Conservation (phyloP, 2,888 invertebrate species). For the Lasioglossum zephyrum region DNA sequence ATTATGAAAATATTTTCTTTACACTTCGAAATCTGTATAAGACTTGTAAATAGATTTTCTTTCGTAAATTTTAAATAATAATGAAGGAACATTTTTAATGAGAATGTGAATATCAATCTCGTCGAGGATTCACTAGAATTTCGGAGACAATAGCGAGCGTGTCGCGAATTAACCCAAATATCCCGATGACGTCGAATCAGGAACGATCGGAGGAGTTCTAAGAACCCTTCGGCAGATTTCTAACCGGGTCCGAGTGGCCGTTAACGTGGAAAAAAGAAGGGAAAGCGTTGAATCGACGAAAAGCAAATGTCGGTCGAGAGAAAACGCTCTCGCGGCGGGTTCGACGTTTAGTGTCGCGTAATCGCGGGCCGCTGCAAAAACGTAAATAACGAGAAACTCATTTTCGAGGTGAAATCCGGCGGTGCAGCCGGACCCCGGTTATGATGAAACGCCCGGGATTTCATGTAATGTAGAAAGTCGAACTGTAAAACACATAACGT, state of each 20-base stretch:
- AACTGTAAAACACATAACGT: slow-evolving; percentile 55
- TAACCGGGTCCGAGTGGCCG: not conserved
- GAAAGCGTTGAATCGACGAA: slow-evolving; percentile 11
- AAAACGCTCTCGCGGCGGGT: slow-evolving; percentile 38
- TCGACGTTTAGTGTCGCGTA: slow-evolving; percentile 55
- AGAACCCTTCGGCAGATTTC: not conserved
- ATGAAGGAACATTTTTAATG: not conserved
- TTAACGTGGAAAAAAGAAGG: not conserved
- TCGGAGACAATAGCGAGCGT: not conserved
- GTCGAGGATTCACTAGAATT: not conserved
- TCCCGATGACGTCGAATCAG: not conserved
- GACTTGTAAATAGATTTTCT: not conserved
- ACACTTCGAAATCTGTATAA: not conserved
- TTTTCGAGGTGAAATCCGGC: slow-evolving; percentile 60
- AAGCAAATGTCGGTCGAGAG: slow-evolving; percentile 45
- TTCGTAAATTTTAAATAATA: not conserved
- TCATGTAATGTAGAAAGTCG: slow-evolving; percentile 62
- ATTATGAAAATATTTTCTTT: not conserved
- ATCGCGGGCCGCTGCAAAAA: slow-evolving; percentile 44
- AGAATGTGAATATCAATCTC: not conserved
- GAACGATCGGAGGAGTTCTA: not conserved
- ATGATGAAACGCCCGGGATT: slow-evolving; percentile 58
- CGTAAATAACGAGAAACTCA: slow-evolving; percentile 58
- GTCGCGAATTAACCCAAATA: not conserved
- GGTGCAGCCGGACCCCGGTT: slow-evolving; percentile 24